Evolutionary conservation across 1,140 invertebrate species (phyloP).

Genomic region (Drosophila azteca): DNA sequence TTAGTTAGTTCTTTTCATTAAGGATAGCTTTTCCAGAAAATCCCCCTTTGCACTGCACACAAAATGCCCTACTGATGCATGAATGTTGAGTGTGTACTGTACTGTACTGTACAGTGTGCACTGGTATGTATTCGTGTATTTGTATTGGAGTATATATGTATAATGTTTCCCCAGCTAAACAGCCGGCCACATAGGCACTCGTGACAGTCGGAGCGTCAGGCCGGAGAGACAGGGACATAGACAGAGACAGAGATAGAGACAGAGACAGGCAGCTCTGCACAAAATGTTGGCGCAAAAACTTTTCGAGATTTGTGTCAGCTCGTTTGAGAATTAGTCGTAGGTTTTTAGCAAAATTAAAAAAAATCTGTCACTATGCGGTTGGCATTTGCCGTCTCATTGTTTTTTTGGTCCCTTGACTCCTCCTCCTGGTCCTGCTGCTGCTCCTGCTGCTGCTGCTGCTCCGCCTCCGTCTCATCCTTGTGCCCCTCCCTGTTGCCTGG

Average conservation of each 20-base stretch:
- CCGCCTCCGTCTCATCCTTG: not conserved
- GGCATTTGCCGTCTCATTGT: constrained; percentile 76
- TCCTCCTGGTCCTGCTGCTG: not conserved
- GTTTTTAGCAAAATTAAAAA: constrained; percentile 81
- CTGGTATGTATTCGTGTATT: not conserved
- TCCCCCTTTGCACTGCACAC: constrained; percentile 13
- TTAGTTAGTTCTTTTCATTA: no score
- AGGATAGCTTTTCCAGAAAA: constrained; percentile 3
- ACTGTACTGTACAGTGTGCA: no score
- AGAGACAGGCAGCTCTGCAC: constrained; percentile 26
- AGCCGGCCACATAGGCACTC: constrained; percentile 37
- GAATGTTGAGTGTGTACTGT: no score
- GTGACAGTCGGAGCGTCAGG: constrained; percentile 34
- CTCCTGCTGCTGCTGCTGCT: not conserved
- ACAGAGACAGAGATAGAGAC: constrained; percentile 13
- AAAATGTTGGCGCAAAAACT: constrained; percentile 73
- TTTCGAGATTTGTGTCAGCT: constrained; percentile 79
- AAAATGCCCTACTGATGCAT: constrained; percentile 27
- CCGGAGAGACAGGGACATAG: not conserved
- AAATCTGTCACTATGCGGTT: constrained; percentile 68
- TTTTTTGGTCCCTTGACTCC: constrained; percentile 48
- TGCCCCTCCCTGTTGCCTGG: not conserved
- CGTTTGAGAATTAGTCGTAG: constrained; percentile 81
- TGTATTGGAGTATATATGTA: not conserved
- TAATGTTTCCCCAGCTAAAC: constrained; percentile 17